Conservation (phyloP, 2,888 invertebrate genomes). For the Catocala sponsa region DNA sequence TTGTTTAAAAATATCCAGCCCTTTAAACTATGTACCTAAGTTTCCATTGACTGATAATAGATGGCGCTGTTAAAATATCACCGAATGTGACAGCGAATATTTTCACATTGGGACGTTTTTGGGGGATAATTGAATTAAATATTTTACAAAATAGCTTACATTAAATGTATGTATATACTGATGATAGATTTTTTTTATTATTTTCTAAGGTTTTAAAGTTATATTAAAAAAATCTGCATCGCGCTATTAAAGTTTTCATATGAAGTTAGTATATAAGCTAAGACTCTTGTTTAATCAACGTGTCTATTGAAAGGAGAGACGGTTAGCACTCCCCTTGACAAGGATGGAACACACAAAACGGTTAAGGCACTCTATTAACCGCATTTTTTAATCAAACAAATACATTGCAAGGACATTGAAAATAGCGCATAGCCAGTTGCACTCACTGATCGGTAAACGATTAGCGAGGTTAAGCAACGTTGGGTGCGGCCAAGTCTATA, state of each 20-base stretch:
- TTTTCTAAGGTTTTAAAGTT: background rate
- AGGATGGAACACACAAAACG: constrained; percentile 91
- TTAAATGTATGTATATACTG: background rate
- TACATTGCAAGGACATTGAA: too few species aligned
- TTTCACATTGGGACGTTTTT: too few species aligned
- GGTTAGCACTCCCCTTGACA: constrained; percentile 99
- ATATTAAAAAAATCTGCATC: constrained; percentile 41
- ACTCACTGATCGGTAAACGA: too few species aligned
- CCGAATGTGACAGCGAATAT: background rate
- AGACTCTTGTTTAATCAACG: constrained; percentile 53
- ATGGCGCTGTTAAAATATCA: constrained; percentile 41
- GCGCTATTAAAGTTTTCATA: constrained; percentile 47
- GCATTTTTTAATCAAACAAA: constrained; percentile 63
- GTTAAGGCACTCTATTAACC: constrained; percentile 72
- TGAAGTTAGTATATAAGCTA: constrained; percentile 23
- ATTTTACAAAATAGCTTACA: too few species aligned
- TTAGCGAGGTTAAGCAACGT: too few species aligned
- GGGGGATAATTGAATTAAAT: too few species aligned
- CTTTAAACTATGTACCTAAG: too few species aligned
- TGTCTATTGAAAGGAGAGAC: constrained; percentile 99
- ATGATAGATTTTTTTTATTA: background rate
- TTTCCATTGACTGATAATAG: constrained; percentile 26
- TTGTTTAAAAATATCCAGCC: too few species aligned
- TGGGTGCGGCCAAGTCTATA: too few species aligned
- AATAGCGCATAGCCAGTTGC: too few species aligned